Base-by-base conservation (phyloP, 2,113 vertebrate species). In the Eleginops maclovinus region DNA sequence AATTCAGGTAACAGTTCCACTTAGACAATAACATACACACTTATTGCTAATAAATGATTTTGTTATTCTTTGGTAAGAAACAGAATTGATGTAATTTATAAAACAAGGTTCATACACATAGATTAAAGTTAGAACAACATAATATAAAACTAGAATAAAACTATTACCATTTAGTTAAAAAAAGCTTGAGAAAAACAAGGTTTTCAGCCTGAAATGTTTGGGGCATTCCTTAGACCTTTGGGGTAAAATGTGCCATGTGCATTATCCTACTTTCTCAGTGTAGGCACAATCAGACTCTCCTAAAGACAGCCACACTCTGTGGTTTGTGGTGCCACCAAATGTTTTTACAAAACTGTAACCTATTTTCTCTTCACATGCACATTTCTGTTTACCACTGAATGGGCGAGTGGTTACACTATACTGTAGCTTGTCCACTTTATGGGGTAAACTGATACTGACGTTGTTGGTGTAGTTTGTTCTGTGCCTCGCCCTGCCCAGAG, bases 401-500 rank as follows among this genome's bases (percentile, higher is more conserved):
- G 73, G 15, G 43, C 43, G 24, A 53, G 31, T 31, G 17, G n/a
- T 67, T 40, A 65, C 67, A 56, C 70, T 56, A 26, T 50, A 68
- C 70, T 55, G 54, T 75, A 64, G 54, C 47, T 59, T 1, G 21
- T 47, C 60, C 67, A 79, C 80, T 89, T 80, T 77, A 78, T 49
- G 62, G 61, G 22, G 72, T 67, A 80, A 88, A 50, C 46, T 65
- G 68, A 93, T 71, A 69, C 77, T 62, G 68, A 82, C 50, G 77
- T 86, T 87, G 87, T 82, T 60, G 74, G 75, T 71, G 36, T 54
- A 54, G 72, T 89, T 79, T 85, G 81, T 77, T 67, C 70, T 81
- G 65, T 64, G 58, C 84, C 80, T 94, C 66, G 22, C 79, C 70
- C 81, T 79, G 63, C 87, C 88, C 75, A 81, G 60, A 85, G 65